Evolutionary conservation across 2,888 invertebrate genomes (phyloP).

Genomic region (Sicus ferrugineus): DNA sequence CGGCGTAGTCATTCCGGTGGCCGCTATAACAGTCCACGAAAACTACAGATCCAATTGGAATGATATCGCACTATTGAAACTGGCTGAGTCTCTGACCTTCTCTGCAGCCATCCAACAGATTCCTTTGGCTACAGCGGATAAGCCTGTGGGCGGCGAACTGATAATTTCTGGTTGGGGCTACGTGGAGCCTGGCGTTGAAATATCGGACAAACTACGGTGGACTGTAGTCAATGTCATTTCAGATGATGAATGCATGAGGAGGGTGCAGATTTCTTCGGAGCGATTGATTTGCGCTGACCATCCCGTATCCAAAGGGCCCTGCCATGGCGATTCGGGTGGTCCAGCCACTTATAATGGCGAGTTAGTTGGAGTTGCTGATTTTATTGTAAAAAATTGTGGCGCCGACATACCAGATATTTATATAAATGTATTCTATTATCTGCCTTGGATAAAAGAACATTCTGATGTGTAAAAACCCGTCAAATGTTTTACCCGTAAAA

Average conservation of each 20-base stretch:
- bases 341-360: not conserved
- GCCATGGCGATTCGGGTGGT: not conserved
- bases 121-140: constrained; percentile 41
- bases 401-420: not conserved
- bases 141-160: constrained; percentile 44
- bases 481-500: too few relatives aligned
- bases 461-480: not conserved
- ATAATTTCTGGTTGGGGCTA: constrained; percentile 57
- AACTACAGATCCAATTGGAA: constrained; percentile 38
- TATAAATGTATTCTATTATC: not conserved
- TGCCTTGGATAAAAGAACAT: not conserved
- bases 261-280: not conserved
- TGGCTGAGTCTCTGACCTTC: constrained; percentile 44
- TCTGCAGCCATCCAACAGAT: constrained; percentile 45
- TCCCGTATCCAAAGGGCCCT: not conserved
- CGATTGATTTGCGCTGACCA: not conserved
- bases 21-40: constrained; percentile 46
- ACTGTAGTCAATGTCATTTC: not conserved
- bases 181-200: constrained; percentile 34
- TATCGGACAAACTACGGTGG: not conserved
- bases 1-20: constrained; percentile 48
- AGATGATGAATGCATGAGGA: not conserved
- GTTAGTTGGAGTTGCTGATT: not conserved
- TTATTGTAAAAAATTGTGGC: not conserved
- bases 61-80: constrained; percentile 54